A percentile compares a stretch with the other conserved stretches of the same genome.
phyloP scores from a whole-genome alignment of 2,888 invertebrate species.

The Meliscaeva auricollis region DNA sequence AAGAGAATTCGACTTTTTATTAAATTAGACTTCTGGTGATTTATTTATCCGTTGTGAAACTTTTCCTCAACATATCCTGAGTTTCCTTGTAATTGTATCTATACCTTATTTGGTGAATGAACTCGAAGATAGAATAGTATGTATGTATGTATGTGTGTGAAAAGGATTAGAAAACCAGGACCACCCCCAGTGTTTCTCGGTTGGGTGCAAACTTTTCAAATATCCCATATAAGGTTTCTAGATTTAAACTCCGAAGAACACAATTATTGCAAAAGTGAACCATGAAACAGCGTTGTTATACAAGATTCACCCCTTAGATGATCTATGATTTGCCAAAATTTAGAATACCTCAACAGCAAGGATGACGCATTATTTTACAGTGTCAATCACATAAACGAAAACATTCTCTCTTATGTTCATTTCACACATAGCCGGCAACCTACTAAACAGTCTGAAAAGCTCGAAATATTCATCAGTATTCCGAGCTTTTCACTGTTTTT shows the following conservation, averaged over 20 bases:
- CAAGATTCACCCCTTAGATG: too few species aligned
- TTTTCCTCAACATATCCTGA: conserved; percentile 52
- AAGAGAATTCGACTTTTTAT: conserved; percentile 59
- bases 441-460: too few species aligned
- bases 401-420: too few species aligned
- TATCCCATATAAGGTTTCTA: conserved; percentile 20
- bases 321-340: too few species aligned
- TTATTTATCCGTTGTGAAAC: conserved; percentile 63
- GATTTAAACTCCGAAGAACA: conserved; percentile 2
- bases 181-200: neutral
- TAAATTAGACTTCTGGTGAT: conserved; percentile 73
- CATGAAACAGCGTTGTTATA: conserved; percentile 11
- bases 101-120: conserved; percentile 1
- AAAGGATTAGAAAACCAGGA: conserved; percentile 40
- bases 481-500: too few species aligned
- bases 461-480: too few species aligned
- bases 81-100: conserved; percentile 6
- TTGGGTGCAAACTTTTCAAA: conserved; percentile 38
- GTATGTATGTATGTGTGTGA: neutral
- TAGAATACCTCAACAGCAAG: too few species aligned
- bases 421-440: too few species aligned
- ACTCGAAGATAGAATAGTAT: neutral
- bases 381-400: too few species aligned
- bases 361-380: too few species aligned
- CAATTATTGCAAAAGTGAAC: neutral